Conservation (phyloP, 2,113 vertebrate genomes). For the Leptodactylus fuscus region DNA sequence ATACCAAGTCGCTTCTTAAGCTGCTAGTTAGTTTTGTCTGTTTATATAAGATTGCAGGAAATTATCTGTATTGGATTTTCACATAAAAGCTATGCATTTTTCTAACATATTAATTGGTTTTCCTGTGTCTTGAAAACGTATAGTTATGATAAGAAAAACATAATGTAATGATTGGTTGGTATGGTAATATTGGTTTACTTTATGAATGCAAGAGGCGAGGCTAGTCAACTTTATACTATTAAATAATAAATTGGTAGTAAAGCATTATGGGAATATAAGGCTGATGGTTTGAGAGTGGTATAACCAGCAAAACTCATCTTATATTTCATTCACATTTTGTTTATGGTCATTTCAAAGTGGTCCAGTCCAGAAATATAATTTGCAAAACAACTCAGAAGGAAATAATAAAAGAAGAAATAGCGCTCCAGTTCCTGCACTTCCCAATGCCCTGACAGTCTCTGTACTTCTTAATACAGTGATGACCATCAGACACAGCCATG, state of each 20-base stretch:
- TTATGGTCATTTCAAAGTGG: too few relatives aligned
- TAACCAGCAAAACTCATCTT: neutral
- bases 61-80: neutral
- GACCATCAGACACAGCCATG: too few relatives aligned
- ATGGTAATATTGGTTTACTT: neutral
- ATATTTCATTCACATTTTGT: neutral
- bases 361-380: too few relatives aligned
- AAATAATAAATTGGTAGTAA: neutral
- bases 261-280: neutral
- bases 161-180: neutral
- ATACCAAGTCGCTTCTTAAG: neutral
- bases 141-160: neutral
- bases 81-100: constrained; percentile 18
- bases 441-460: too few relatives aligned
- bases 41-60: constrained; percentile 11
- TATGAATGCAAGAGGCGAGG: neutral
- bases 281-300: neutral
- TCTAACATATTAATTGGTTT: neutral
- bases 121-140: neutral
- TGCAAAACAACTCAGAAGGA: too few relatives aligned
- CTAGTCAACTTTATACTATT: neutral
- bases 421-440: too few relatives aligned
- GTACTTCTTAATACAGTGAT: too few relatives aligned
- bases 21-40: constrained; percentile 8
- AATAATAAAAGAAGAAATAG: too few relatives aligned